These are phyloP conservation scores for Urophycis tenuis DNA, from an alignment of 2,797 vertebrate species.

Conservation along the genomic window DNA sequence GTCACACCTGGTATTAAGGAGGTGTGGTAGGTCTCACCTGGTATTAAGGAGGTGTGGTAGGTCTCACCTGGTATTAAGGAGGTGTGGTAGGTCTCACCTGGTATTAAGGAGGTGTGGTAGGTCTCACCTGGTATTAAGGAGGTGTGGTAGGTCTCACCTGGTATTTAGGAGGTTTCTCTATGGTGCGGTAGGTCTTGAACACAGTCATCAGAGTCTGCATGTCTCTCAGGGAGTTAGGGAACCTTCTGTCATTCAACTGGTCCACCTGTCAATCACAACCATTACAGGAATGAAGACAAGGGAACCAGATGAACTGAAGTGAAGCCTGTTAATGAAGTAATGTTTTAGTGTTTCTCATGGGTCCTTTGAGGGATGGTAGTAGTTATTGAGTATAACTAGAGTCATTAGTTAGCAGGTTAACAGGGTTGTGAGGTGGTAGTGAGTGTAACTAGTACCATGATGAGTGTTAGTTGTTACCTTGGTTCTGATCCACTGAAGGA, in stretches of 20 bases:
- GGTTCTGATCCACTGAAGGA: constrained; percentile 78
- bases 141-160: constrained; percentile 48
- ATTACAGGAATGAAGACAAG: background rate
- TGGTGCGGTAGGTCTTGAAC: constrained; percentile 79
- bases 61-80: too few relatives aligned
- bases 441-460: too few relatives aligned
- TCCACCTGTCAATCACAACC: constrained; percentile 41
- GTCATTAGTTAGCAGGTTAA: too few relatives aligned
- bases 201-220: constrained; percentile 73
- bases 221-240: constrained; percentile 78
- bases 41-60: too few relatives aligned
- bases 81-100: too few relatives aligned
- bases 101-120: too few relatives aligned
- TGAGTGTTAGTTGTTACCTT: constrained; percentile 51
- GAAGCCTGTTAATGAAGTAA: background rate
- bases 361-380: constrained; percentile 14
- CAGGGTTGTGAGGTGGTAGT: too few relatives aligned
- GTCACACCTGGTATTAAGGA: too few relatives aligned
- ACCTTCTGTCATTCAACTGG: constrained; percentile 71
- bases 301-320: background rate
- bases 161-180: constrained; percentile 84
- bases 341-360: constrained; percentile 53
- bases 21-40: too few relatives aligned
- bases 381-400: too few relatives aligned
- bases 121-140: too few relatives aligned